Conservation (phyloP, 2,113 vertebrate species). For the Ornithorhynchus anatinus region DNA sequence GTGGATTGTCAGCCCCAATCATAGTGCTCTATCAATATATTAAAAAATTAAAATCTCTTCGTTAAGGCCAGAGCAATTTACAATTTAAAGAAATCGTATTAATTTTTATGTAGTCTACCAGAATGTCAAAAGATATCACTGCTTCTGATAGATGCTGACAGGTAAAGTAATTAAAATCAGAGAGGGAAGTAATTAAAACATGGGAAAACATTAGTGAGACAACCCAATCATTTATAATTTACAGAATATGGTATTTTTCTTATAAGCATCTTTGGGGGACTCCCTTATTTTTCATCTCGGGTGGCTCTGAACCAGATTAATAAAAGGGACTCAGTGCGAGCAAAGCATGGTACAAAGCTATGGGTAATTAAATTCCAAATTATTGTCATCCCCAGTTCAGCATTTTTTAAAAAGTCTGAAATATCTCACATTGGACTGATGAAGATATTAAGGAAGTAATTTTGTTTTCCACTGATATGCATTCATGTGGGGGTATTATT, state of each 20-base stretch:
- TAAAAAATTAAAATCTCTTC: constrained; percentile 37
- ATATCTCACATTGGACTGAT: no score
- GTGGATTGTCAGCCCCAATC: background rate
- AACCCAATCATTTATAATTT: constrained; percentile 47
- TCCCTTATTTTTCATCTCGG: no score
- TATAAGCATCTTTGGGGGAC: constrained; percentile 9
- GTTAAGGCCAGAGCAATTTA: constrained; percentile 55
- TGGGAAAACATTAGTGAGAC: constrained; percentile 63
- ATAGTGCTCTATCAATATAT: constrained; percentile 17
- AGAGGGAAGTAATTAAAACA: constrained; percentile 59
- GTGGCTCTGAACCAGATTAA: no score
- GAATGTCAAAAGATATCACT: constrained; percentile 52
- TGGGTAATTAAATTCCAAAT: no score
- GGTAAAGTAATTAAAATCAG: constrained; percentile 66
- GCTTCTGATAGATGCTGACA: constrained; percentile 56
- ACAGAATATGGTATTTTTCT: constrained; percentile 25
- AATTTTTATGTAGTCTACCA: constrained; percentile 59
- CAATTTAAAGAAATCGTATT: constrained; percentile 54
- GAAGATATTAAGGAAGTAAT: no score
- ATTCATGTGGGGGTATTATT: no score
- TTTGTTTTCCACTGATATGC: no score
- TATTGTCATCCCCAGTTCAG: no score
- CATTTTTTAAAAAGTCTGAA: no score
- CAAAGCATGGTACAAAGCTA: no score
- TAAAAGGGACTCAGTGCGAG: no score